These are phyloP conservation scores for Centropristis striata DNA, from an alignment of 2,113 vertebrate species.

Conservation along the genomic window DNA sequence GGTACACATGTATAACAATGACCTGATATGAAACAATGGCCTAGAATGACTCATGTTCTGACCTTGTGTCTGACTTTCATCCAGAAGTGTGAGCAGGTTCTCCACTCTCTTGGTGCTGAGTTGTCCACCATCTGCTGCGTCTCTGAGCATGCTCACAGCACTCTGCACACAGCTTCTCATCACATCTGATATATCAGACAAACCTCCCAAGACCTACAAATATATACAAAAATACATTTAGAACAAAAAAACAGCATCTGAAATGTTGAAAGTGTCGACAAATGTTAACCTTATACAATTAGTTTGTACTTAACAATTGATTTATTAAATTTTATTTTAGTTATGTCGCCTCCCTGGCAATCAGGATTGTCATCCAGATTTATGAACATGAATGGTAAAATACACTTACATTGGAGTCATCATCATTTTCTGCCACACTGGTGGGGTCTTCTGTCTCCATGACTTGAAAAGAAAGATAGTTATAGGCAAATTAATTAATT, in stretches of 20 bases:
- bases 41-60: neutral
- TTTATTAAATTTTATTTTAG: neutral
- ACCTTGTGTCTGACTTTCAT: conserved; percentile 35
- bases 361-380: neutral
- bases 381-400: neutral
- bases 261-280: too few species aligned
- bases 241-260: neutral
- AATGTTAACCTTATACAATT: neutral
- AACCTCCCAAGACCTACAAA: conserved; percentile 25
- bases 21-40: neutral
- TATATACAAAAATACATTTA: neutral
- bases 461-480: conserved; percentile 7
- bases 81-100: conserved; percentile 55
- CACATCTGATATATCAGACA: conserved; percentile 27
- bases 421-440: conserved; percentile 16
- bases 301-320: neutral
- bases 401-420: conserved; percentile 37
- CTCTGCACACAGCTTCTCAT: conserved; percentile 55
- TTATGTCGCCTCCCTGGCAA: neutral
- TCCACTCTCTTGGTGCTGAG: conserved; percentile 49
- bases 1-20: neutral
- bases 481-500: neutral
- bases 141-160: conserved; percentile 59
- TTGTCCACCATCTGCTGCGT: conserved; percentile 40
- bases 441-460: conserved; percentile 35